These are phyloP conservation scores for Drosophila subquinaria DNA, from an alignment of 2,888 invertebrate species.

Conservation along the genomic window DNA sequence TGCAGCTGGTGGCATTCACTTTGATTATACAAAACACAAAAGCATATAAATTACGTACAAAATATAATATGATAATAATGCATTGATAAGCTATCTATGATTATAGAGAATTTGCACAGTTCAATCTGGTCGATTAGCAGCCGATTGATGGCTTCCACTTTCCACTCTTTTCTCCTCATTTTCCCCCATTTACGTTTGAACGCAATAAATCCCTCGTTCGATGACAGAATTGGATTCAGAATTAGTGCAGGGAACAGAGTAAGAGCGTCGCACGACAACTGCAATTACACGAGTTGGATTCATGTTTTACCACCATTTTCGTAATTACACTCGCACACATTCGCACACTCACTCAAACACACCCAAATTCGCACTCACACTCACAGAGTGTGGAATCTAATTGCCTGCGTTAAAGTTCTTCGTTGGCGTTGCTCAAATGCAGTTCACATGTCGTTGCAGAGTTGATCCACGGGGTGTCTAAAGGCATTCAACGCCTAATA, in stretches of 20 bases:
- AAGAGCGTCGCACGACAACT: slow-evolving; percentile 17
- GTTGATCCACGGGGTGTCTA: slow-evolving; percentile 21
- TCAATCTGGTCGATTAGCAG: slow-evolving; percentile 7
- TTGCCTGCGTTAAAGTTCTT: slow-evolving; percentile 24
- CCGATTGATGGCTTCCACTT: background rate
- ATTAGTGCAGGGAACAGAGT: slow-evolving; percentile 8
- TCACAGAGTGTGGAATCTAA: slow-evolving; percentile 26
- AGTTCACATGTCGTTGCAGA: slow-evolving; percentile 32
- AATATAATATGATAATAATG: slow-evolving; percentile 14
- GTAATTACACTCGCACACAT: slow-evolving; percentile 13
- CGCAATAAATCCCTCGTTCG: slow-evolving; percentile 12
- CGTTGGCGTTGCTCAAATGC: slow-evolving; percentile 31
- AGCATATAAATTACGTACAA: background rate
- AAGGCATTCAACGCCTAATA: slow-evolving; percentile 7
- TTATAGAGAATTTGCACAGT: background rate
- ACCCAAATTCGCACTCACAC: slow-evolving; percentile 2
- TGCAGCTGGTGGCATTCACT: slow-evolving; percentile 35
- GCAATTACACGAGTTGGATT: slow-evolving; percentile 31
- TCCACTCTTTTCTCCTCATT: background rate
- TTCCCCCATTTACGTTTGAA: background rate
- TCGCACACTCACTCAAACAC: background rate
- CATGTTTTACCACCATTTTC: slow-evolving; percentile 29
- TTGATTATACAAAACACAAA: slow-evolving; percentile 36
- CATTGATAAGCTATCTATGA: background rate
- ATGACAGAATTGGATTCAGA: slow-evolving; percentile 12